phyloP scores from a whole-genome alignment of 2,113 vertebrate genomes.

The Apistogramma diplotaenia region DNA sequence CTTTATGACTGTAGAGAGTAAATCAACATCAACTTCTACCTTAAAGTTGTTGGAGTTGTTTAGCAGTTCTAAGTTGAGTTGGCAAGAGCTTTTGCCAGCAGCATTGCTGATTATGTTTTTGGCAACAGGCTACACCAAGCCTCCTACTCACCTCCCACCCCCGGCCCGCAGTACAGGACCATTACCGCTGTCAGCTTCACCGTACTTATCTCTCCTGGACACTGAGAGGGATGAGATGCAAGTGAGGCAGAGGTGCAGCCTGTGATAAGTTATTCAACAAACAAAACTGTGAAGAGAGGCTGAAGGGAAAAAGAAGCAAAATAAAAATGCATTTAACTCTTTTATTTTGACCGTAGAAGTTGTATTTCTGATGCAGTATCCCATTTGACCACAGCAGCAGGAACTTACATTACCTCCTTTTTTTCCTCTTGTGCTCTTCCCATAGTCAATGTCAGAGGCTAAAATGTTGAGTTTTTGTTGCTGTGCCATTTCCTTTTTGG shows the following conservation, averaged over 20 bases:
- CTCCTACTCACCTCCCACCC: constrained; percentile 70
- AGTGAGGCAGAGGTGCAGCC: constrained; percentile 16
- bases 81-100: constrained; percentile 56
- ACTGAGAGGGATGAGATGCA: constrained; percentile 28
- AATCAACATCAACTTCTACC: constrained; percentile 45
- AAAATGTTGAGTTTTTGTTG: background rate
- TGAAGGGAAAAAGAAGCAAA: constrained; percentile 24
- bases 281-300: constrained; percentile 31
- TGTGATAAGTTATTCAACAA: constrained; percentile 37
- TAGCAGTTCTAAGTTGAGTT: constrained; percentile 50
- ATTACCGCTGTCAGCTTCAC: constrained; percentile 55
- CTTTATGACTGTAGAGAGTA: constrained; percentile 20
- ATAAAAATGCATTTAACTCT: background rate
- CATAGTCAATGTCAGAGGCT: background rate
- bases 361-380: background rate
- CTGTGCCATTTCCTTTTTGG: background rate
- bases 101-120: constrained; percentile 46
- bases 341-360: constrained; percentile 35
- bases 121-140: constrained; percentile 47
- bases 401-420: background rate
- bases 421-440: background rate
- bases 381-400: background rate
- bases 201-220: constrained; percentile 47
- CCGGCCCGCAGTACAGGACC: constrained; percentile 49
- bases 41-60: constrained; percentile 49